phyloP scores from a whole-genome alignment of 2,888 invertebrate genomes.

The Drosophila setosimentum region DNA sequence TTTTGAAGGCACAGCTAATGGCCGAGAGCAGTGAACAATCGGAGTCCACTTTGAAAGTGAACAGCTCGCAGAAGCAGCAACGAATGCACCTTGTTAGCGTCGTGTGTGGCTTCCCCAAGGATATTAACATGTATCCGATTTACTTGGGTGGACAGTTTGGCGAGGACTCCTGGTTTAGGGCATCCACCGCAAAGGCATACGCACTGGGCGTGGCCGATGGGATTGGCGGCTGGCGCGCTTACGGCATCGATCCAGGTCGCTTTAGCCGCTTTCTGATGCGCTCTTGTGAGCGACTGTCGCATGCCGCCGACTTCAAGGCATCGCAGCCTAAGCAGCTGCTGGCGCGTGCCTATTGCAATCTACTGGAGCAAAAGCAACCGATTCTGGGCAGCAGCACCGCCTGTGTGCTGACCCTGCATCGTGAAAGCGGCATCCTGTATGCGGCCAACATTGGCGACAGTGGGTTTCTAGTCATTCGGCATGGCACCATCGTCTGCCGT shows the following conservation, averaged over 20 bases:
- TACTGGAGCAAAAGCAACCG: slow-evolving; percentile 94
- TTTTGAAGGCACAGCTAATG: neutral
- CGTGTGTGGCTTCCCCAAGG: slow-evolving; percentile 96
- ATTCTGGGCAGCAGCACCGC: slow-evolving; percentile 98
- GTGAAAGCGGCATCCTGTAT: slow-evolving; percentile 93
- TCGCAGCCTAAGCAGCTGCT: slow-evolving; percentile 93
- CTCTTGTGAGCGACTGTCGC: slow-evolving; percentile 95
- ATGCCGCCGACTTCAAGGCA: slow-evolving; percentile 92
- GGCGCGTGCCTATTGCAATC: slow-evolving; percentile 94
- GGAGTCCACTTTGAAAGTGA: neutral
- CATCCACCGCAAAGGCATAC: slow-evolving; percentile 89
- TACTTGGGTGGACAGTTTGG: slow-evolving; percentile 95
- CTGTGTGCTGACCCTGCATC: slow-evolving; percentile 96
- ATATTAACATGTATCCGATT: slow-evolving; percentile 89
- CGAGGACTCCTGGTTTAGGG: slow-evolving; percentile 97
- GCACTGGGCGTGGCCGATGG: slow-evolving; percentile 98
- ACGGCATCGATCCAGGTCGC: slow-evolving; percentile 97
- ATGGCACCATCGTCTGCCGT: slow-evolving; percentile 93
- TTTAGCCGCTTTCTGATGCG: slow-evolving; percentile 97
- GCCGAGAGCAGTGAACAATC: neutral
- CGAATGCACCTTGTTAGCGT: slow-evolving; percentile 91
- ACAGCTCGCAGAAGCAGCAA: neutral
- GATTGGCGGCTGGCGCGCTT: slow-evolving; percentile 98
- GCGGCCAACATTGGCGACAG: slow-evolving; percentile 99
- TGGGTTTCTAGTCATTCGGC: slow-evolving; percentile 95